Conservation (phyloP, 2,797 vertebrate species). For the Manis javanica region DNA sequence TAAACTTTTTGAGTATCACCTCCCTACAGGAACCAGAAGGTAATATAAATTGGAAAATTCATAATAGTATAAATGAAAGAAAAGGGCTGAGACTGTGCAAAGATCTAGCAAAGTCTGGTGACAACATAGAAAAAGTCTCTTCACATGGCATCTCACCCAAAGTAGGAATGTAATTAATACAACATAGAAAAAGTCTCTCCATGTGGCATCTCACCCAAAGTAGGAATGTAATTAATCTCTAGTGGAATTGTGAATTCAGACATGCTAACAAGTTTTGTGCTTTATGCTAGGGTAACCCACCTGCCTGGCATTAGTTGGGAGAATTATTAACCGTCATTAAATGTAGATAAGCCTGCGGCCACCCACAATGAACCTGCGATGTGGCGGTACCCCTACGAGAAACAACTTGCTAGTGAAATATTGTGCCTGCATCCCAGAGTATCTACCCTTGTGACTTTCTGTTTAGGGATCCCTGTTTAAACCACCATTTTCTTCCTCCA, state of each 20-base stretch:
- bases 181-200: neutral
- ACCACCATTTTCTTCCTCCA: neutral
- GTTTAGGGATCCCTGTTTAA: neutral
- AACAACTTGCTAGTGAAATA: neutral
- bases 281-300: neutral
- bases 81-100: neutral
- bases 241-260: neutral
- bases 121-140: neutral
- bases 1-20: neutral
- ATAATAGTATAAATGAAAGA: neutral
- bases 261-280: neutral
- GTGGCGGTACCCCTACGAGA: neutral
- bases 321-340: constrained; percentile 14
- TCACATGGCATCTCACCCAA: neutral
- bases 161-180: neutral
- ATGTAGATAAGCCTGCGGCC: neutral
- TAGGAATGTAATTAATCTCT: neutral
- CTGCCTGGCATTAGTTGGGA: neutral
- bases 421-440: neutral
- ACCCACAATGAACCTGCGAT: neutral
- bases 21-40: neutral
- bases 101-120: neutral
- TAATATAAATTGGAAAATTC: neutral
- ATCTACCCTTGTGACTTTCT: neutral
- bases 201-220: neutral